These are phyloP conservation scores for Tetraneura akinire DNA, from an alignment of 1,140 invertebrate species.

Conservation along the genomic window DNA sequence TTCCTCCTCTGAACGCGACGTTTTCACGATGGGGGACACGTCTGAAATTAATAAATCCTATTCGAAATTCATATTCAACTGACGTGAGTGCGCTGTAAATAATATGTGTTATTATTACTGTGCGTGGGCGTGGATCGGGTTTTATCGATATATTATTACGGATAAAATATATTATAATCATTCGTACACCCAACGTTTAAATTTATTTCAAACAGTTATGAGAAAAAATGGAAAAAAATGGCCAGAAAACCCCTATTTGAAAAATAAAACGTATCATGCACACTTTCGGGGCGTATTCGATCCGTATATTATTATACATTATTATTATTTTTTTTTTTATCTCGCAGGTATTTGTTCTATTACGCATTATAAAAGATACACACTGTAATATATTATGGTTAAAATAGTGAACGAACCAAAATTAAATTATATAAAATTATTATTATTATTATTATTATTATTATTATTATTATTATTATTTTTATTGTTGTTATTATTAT, in stretches of 20 bases:
- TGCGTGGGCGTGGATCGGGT: conserved; percentile 1
- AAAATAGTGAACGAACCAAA: too few species aligned
- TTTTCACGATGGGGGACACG: not conserved
- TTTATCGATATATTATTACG: not conserved
- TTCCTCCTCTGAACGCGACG: not conserved
- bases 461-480: too few species aligned
- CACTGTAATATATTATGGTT: too few species aligned
- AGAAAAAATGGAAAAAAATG: not conserved
- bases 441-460: too few species aligned
- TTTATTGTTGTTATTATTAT: too few species aligned
- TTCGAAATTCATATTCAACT: not conserved
- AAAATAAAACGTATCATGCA: not conserved
- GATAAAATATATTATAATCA: not conserved
- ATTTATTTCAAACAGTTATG: conserved; percentile 12
- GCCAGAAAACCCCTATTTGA: not conserved
- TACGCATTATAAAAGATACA: too few species aligned
- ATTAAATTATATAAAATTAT: too few species aligned
- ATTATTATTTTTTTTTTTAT: not conserved
- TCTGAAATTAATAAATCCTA: conserved; percentile 6
- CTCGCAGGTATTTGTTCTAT: not conserved
- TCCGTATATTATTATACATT: not conserved
- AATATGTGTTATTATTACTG: not conserved
- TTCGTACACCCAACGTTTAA: not conserved
- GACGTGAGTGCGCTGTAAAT: not conserved
- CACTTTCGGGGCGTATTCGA: not conserved